Percentiles rank a stretch among this genome's conserved stretches.
phyloP scores from a whole-genome alignment of 1,140 invertebrate genomes.

The Druon quercuslanigerum region DNA sequence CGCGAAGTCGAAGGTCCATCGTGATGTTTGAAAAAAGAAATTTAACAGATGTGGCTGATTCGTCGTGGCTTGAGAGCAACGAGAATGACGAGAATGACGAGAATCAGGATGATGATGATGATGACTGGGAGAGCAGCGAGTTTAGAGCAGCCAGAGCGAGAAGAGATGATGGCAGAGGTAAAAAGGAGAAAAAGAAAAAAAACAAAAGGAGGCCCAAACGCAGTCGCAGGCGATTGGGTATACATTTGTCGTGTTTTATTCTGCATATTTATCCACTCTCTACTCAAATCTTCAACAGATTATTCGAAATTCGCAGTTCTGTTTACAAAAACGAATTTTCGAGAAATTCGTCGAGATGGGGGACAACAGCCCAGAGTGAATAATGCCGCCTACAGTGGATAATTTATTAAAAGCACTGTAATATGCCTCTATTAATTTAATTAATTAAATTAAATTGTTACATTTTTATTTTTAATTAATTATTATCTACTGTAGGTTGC shows the following conservation, averaged over 20 bases:
- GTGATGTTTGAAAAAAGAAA: conserved; percentile 44
- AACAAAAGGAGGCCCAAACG: conserved; percentile 65
- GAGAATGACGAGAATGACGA: conserved; percentile 23
- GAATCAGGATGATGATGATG: conserved; percentile 36
- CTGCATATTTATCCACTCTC: conserved; percentile 44
- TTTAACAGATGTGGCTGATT: conserved; percentile 33
- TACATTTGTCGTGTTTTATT: conserved; percentile 59
- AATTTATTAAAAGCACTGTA: too few species aligned
- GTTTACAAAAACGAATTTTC: background rate
- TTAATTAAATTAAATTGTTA: too few species aligned
- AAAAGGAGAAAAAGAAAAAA: conserved; percentile 62
- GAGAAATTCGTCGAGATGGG: background rate
- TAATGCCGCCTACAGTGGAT: too few species aligned
- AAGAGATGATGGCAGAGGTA: conserved; percentile 67
- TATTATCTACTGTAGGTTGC: too few species aligned
- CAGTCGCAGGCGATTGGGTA: conserved; percentile 69
- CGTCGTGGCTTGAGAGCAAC: conserved; percentile 32
- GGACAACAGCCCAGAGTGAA: too few species aligned
- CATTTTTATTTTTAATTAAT: too few species aligned
- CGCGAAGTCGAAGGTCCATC: conserved; percentile 45
- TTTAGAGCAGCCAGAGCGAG: conserved; percentile 52
- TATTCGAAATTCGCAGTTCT: conserved; percentile 33
- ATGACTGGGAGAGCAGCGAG: conserved; percentile 50
- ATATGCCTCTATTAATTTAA: too few species aligned
- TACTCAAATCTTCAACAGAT: conserved; percentile 43